phyloP scores from a whole-genome alignment of 2,113 vertebrate species.

The Myodes glareolus region DNA sequence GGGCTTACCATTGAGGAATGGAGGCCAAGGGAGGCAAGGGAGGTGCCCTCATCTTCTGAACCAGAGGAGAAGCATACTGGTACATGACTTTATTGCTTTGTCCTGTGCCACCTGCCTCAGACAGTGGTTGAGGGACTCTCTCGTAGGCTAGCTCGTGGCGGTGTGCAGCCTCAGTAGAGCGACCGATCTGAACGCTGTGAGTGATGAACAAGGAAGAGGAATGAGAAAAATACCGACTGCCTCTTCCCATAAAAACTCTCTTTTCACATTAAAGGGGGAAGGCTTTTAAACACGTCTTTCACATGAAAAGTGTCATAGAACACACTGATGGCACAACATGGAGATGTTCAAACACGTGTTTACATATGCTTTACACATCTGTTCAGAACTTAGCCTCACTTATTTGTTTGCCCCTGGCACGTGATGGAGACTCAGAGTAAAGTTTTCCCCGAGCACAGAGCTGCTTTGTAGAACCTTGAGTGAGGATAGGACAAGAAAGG shows the following conservation, averaged over 20 bases:
- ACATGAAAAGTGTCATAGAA: neutral
- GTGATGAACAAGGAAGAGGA: neutral
- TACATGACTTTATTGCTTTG: neutral
- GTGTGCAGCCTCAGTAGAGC: neutral
- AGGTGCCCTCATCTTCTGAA: neutral
- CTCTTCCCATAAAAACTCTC: neutral
- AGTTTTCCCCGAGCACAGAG: neutral
- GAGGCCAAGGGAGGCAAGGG: neutral
- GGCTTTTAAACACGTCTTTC: neutral
- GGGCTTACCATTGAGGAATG: neutral
- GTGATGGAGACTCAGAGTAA: neutral
- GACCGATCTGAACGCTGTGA: neutral
- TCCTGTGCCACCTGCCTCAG: neutral
- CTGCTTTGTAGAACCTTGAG: neutral
- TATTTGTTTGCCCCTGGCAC: neutral
- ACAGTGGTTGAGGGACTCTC: neutral
- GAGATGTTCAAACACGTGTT: neutral
- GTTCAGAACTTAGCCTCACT: neutral
- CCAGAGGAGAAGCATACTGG: neutral
- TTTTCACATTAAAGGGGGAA: neutral
- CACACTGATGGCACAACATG: too few relatives aligned
- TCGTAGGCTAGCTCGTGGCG: neutral
- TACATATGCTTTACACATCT: neutral
- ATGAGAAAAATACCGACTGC: neutral
- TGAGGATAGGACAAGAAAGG: neutral